Percentiles rank a stretch among this genome's conserved stretches.
Conservation (phyloP, 2,113 vertebrate species). For the Xenus cinereus region DNA sequence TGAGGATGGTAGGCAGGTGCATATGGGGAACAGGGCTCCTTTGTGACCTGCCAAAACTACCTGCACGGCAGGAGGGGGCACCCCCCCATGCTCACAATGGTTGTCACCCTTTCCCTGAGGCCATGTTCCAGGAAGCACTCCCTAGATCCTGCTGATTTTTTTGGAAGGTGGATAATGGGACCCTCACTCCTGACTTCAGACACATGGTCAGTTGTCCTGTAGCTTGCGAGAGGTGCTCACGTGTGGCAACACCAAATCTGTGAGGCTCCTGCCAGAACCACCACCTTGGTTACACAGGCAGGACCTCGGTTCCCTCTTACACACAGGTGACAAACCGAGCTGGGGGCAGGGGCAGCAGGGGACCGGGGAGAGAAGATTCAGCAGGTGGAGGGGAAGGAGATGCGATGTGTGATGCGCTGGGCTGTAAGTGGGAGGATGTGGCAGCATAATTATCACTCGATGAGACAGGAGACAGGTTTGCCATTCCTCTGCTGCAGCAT, state of each 20-base stretch:
- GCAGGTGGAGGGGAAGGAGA: not conserved
- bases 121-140: not conserved
- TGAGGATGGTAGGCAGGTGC: not conserved
- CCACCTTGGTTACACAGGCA: not conserved
- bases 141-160: not conserved
- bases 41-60: not conserved
- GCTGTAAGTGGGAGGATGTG: not conserved
- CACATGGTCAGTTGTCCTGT: not conserved
- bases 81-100: not conserved
- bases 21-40: not conserved
- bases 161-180: not conserved
- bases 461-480: not conserved
- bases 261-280: not conserved
- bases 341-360: not conserved
- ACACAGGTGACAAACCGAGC: rapidly evolving
- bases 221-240: not conserved
- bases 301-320: rapidly evolving
- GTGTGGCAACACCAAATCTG: not conserved
- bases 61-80: not conserved
- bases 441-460: not conserved
- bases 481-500: not conserved
- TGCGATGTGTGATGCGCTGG: not conserved
- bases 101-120: not conserved
- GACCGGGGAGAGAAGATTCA: not conserved
- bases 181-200: not conserved